Evolutionary conservation across 2,888 invertebrate genomes (phyloP).

Genomic region (Melinaea menophilus): DNA sequence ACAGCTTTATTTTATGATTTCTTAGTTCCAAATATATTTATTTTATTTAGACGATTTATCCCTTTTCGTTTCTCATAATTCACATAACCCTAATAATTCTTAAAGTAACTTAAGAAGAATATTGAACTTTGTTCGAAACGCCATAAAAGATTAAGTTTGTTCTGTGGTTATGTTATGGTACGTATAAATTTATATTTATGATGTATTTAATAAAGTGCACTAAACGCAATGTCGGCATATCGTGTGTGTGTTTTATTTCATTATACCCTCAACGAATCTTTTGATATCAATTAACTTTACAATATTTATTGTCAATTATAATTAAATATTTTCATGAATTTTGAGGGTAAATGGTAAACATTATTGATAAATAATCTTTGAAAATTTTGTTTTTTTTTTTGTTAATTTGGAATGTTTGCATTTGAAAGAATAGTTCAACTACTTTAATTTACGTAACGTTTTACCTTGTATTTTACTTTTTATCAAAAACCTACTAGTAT

Average conservation of each 20-base stretch:
- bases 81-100: background rate
- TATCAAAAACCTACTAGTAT: too few species aligned
- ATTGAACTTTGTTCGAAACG: background rate
- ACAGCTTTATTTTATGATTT: background rate
- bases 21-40: background rate
- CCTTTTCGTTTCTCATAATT: background rate
- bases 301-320: too few species aligned
- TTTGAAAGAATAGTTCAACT: too few species aligned
- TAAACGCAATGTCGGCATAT: constrained; percentile 63
- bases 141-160: background rate
- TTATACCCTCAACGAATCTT: too few species aligned
- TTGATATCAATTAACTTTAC: too few species aligned
- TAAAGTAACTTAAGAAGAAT: constrained; percentile 6
- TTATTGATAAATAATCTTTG: too few species aligned
- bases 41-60: constrained; percentile 1
- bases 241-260: constrained; percentile 51
- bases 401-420: too few species aligned
- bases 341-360: too few species aligned
- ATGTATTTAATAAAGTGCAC: constrained; percentile 68
- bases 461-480: too few species aligned
- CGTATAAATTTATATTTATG: constrained; percentile 22
- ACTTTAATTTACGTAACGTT: too few species aligned
- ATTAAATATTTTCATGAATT: too few species aligned
- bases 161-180: constrained; percentile 19
- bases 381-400: too few species aligned